Evolutionary conservation across 2,888 invertebrate species (phyloP).

Genomic region (Protodeltote pygarga): DNA sequence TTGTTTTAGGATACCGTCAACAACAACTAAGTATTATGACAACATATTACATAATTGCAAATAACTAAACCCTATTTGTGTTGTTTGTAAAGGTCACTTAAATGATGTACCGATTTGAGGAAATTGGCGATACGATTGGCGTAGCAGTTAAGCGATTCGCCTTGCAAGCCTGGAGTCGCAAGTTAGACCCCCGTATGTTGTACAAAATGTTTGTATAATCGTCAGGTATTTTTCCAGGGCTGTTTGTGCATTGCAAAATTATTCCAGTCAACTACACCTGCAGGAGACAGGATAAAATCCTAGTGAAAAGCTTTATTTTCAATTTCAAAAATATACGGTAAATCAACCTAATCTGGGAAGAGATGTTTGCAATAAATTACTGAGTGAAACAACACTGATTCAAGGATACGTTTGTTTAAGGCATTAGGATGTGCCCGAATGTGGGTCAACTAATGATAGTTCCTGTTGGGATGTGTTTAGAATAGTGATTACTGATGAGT

Average conservation of each 20-base stretch:
- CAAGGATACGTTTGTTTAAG: constrained; percentile 27
- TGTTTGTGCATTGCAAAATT: too few relatives aligned
- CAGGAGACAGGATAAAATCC: too few relatives aligned
- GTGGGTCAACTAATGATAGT: constrained; percentile 20
- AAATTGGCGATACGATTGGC: too few relatives aligned
- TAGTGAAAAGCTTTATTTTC: too few relatives aligned
- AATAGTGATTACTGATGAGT: constrained; percentile 7
- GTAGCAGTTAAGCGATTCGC: too few relatives aligned
- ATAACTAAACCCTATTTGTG: constrained; percentile 55
- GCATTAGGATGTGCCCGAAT: constrained; percentile 15
- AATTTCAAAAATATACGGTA: too few relatives aligned
- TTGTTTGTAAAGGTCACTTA: constrained; percentile 46
- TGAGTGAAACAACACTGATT: constrained; percentile 29
- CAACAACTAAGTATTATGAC: constrained; percentile 59
- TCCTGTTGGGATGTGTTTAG: constrained; percentile 4
- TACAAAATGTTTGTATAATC: too few relatives aligned
- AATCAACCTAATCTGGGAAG: constrained; percentile 28
- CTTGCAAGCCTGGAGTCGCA: too few relatives aligned
- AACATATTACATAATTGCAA: constrained; percentile 76
- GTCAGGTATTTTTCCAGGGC: too few relatives aligned
- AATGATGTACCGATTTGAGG: constrained; percentile 19
- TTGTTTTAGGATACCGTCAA: constrained; percentile 73
- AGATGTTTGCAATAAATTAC: constrained; percentile 33
- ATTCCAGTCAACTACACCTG: too few relatives aligned
- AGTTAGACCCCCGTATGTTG: too few relatives aligned